phyloP scores from a whole-genome alignment of 2,113 vertebrate genomes.

The Scophthalmus maximus region DNA sequence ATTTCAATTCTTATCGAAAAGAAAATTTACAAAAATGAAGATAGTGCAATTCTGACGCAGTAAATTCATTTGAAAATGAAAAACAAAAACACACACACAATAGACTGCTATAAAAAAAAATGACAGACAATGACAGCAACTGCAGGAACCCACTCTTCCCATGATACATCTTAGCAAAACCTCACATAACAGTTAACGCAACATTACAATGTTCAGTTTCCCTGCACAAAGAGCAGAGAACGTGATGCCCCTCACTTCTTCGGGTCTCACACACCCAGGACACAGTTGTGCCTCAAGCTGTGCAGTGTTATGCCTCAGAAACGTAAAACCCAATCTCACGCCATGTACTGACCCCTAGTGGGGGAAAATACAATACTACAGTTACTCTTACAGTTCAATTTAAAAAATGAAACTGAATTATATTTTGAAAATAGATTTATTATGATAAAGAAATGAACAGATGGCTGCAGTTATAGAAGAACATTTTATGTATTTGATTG shows the following conservation, averaged over 20 bases:
- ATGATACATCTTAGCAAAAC: background rate
- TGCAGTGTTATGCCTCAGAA: constrained; percentile 30
- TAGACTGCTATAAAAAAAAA: too few relatives aligned
- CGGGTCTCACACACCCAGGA: background rate
- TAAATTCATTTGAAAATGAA: too few relatives aligned
- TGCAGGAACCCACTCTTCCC: too few relatives aligned
- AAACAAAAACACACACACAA: too few relatives aligned
- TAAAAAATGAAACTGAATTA: background rate
- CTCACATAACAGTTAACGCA: background rate
- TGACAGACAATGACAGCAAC: too few relatives aligned
- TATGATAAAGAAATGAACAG: background rate
- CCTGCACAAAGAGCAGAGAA: background rate
- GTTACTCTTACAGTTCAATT: background rate
- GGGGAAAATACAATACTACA: background rate
- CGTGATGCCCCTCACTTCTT: background rate
- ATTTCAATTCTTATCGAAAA: too few relatives aligned
- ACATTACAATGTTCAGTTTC: background rate
- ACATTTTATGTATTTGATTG: background rate
- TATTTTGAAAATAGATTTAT: background rate
- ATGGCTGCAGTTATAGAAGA: background rate
- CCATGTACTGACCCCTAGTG: constrained; percentile 46
- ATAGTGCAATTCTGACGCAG: too few relatives aligned
- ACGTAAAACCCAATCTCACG: constrained; percentile 38
- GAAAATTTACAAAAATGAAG: too few relatives aligned
- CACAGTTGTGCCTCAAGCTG: background rate